phyloP scores from a whole-genome alignment of 2,888 invertebrate genomes.

The Hemithea aestivaria region DNA sequence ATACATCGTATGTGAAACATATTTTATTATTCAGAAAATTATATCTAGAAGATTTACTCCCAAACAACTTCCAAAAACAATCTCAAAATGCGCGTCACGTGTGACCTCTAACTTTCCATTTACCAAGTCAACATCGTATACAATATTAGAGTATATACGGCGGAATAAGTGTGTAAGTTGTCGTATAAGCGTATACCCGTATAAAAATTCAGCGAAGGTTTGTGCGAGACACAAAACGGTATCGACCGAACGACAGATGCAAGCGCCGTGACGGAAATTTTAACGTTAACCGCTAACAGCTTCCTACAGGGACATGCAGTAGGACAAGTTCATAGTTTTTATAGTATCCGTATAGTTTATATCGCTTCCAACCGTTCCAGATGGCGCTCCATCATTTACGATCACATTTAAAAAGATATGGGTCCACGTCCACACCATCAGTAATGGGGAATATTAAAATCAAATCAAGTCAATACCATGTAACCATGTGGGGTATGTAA shows the following conservation, averaged over 20 bases:
- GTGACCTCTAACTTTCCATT: constrained; percentile 18
- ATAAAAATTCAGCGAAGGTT: constrained; percentile 46
- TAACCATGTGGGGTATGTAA: too few species aligned
- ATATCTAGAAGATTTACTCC: too few species aligned
- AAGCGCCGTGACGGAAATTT: constrained; percentile 48
- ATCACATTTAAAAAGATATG: too few species aligned
- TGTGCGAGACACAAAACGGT: constrained; percentile 32
- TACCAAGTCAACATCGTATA: constrained; percentile 15
- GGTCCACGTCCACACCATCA: too few species aligned
- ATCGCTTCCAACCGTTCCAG: too few species aligned
- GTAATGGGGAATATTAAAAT: too few species aligned
- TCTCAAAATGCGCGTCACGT: constrained; percentile 11
- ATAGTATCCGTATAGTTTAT: too few species aligned
- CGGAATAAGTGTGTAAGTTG: constrained; percentile 15
- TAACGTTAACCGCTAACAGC: constrained; percentile 35
- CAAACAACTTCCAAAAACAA: too few species aligned
- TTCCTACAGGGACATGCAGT: constrained; percentile 7
- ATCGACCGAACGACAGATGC: constrained; percentile 50
- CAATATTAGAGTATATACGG: constrained; percentile 24
- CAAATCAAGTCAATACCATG: too few species aligned
- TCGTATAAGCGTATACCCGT: constrained; percentile 15
- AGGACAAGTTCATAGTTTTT: background rate
- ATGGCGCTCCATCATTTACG: too few species aligned
- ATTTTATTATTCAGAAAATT: too few species aligned
- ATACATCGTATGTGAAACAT: too few species aligned